These are phyloP conservation scores for Hippocampus barbouri DNA, from an alignment of 2,113 vertebrate genomes.

Conservation along the genomic window DNA sequence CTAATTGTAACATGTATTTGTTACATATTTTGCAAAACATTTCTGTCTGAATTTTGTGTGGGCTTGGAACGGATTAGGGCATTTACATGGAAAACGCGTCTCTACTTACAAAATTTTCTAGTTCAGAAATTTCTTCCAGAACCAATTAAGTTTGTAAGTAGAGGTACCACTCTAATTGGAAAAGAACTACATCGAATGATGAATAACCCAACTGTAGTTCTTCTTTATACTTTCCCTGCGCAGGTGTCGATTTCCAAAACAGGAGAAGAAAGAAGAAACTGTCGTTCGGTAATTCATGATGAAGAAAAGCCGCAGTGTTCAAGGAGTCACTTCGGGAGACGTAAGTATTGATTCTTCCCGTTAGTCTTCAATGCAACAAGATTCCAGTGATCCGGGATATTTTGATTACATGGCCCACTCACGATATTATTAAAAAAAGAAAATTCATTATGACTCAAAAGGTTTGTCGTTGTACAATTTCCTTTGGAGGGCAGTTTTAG, in stretches of 20 bases:
- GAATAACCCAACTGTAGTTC: constrained; percentile 9
- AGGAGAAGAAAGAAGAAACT: constrained; percentile 23
- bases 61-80: too few relatives aligned
- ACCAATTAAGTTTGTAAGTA: too few relatives aligned
- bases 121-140: too few relatives aligned
- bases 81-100: too few relatives aligned
- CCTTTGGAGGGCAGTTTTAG: constrained; percentile 17
- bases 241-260: constrained; percentile 41
- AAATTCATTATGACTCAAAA: constrained; percentile 3
- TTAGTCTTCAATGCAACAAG: constrained; percentile 16
- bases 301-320: constrained; percentile 92
- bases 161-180: not conserved
- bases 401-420: constrained; percentile 7
- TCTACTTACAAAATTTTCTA: too few relatives aligned
- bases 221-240: constrained; percentile 8
- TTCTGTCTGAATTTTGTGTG: too few relatives aligned
- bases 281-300: constrained; percentile 57
- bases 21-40: too few relatives aligned
- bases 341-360: constrained; percentile 67
- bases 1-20: too few relatives aligned
- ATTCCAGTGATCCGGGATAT: not conserved
- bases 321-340: constrained; percentile 78
- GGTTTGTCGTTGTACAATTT: not conserved
- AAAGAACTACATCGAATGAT: not conserved
- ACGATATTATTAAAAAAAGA: constrained; percentile 6